Evolutionary conservation across 2,113 vertebrate genomes (phyloP).

Genomic region (Cyrtonyx montezumae): DNA sequence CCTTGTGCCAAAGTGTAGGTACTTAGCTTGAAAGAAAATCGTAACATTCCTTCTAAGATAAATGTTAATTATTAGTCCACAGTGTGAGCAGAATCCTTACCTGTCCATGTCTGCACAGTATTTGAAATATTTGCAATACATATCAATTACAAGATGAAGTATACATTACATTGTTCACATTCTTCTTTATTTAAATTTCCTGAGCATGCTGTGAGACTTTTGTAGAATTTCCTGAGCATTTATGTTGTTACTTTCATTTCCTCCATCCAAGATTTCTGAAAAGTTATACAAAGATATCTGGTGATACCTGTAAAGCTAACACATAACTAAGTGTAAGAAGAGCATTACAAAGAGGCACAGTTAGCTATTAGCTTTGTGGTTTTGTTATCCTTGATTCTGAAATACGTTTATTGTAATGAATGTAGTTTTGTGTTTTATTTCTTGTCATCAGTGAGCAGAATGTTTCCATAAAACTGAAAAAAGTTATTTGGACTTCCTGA

Average conservation of each 20-base stretch:
- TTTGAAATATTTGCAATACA: constrained; percentile 6
- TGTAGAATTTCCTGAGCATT: neutral
- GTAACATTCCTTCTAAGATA: constrained; percentile 11
- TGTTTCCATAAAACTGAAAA: neutral
- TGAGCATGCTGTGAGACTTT: neutral
- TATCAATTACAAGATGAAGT: constrained; percentile 1
- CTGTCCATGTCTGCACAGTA: neutral
- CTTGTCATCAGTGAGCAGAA: neutral
- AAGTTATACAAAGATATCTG: neutral
- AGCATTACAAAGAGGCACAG: rapidly evolving
- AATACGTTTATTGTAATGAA: neutral
- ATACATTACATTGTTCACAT: neutral
- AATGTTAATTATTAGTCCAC: constrained; percentile 36
- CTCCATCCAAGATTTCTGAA: neutral
- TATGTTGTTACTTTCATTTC: neutral
- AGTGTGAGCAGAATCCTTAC: neutral
- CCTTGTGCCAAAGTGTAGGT: neutral
- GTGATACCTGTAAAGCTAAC: neutral
- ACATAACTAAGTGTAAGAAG: neutral
- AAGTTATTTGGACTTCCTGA: neutral
- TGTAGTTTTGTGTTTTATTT: constrained; percentile 4
- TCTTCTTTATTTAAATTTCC: neutral
- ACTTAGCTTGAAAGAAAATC: neutral
- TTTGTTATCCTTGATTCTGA: neutral
- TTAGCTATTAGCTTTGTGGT: neutral